Evolutionary conservation across 2,113 vertebrate species (phyloP).

Genomic region (Hiodon alosoides): DNA sequence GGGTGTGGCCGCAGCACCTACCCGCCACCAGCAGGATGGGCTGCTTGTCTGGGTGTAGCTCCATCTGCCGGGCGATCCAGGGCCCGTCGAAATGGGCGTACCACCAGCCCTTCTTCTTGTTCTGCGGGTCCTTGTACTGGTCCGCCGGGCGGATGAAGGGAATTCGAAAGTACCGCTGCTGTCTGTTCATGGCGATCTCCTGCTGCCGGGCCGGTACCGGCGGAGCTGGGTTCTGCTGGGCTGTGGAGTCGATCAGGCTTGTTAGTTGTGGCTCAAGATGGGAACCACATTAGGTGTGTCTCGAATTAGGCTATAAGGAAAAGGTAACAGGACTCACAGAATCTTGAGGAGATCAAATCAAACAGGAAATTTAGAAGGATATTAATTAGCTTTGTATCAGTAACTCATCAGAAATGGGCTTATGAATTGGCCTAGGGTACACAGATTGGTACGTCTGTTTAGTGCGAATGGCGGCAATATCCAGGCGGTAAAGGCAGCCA

Average conservation of each 20-base stretch:
- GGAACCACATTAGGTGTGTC: neutral
- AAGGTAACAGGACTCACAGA: neutral
- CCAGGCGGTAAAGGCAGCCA: too few species aligned
- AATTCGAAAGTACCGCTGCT: slow-evolving; percentile 94
- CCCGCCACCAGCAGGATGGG: slow-evolving; percentile 93
- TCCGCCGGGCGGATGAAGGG: slow-evolving; percentile 91
- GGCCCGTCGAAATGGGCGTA: slow-evolving; percentile 94
- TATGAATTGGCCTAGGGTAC: too few species aligned
- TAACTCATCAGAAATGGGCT: too few species aligned
- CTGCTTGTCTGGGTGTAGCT: slow-evolving; percentile 95
- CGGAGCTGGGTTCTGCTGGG: slow-evolving; percentile 79
- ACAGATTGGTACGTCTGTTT: too few species aligned
- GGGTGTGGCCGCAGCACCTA: slow-evolving; percentile 45
- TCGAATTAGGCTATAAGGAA: neutral
- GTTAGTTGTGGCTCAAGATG: neutral
- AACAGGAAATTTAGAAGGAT: too few species aligned
- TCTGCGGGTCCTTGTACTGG: slow-evolving; percentile 87
- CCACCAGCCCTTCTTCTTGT: slow-evolving; percentile 98
- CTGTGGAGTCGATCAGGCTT: slow-evolving; percentile 43
- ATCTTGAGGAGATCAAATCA: too few species aligned
- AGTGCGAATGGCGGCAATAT: too few species aligned
- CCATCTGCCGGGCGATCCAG: slow-evolving; percentile 97
- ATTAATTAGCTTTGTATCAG: too few species aligned
- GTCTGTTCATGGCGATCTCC: slow-evolving; percentile 76
- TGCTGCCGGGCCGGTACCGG: slow-evolving; percentile 75